Evolutionary conservation across 2,113 vertebrate species (phyloP), one percentile per base, ranked within the genome.

Genomic region (Silurus asotus): DNA sequence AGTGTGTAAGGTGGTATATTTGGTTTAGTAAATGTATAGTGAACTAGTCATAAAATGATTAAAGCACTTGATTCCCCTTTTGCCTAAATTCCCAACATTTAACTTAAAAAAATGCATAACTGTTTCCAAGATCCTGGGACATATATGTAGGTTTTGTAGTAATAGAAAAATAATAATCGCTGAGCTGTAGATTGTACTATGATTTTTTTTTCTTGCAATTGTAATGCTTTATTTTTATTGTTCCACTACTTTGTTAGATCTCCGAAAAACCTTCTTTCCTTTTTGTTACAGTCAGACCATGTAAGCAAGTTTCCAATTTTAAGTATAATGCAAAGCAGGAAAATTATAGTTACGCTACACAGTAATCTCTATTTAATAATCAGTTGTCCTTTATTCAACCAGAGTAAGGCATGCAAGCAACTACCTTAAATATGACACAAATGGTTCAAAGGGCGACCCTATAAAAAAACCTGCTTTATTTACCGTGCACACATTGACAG

Each of bases 211-310:
- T 10, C 49, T 53, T 51, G 74, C 74, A 76, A 55, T 55, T 14
- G 23, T 55, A 55, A 51, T n/a, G 49, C 49, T 76, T 76, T 76
- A 76, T 76, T 76, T 76, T 25, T n/a, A 76, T 25, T 25, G 23
- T 25, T 14, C 13, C 13, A 15, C 51, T 76, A 23, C 74, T 55
- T 55, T 76, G 17, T 76, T 76, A 76, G 14, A 53, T 11, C 51
- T 14, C 51, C 25, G 49, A 11, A 76, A 76, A 76, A 55, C 74
- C n/a, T 75, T 51, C 14, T 48, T 3, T 74, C 19, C n/a, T 76
- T 61, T 61, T 61, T 75, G 48, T 49, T 74, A 74, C 70, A 76
- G 49, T 55, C 74, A 76, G 20, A 53, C 17, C 17, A 23, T 19
- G 20, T 53, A 70, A 70, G 69, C 7, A 48, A 70, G 3, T 48